phyloP scores from a whole-genome alignment of 2,888 invertebrate species.

The Rutpela maculata region DNA sequence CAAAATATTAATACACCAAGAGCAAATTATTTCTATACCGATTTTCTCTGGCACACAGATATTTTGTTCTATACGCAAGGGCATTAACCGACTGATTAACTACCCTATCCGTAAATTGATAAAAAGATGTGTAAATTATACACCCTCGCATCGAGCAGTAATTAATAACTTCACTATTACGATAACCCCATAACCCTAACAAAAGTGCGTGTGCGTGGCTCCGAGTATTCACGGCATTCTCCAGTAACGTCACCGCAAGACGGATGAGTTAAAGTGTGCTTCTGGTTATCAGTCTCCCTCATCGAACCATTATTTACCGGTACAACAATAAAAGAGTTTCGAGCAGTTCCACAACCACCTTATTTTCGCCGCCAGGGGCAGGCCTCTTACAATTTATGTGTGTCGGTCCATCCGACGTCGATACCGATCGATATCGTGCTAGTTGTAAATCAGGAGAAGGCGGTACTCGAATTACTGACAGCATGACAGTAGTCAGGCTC shows the following conservation, averaged over 20 bases:
- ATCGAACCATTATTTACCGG: conserved; percentile 67
- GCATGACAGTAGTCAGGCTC: conserved; percentile 48
- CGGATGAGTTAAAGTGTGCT: conserved; percentile 10
- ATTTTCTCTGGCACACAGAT: no score
- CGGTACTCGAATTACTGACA: conserved; percentile 54
- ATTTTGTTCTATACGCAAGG: background rate
- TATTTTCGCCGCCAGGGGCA: conserved; percentile 25
- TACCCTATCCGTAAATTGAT: background rate
- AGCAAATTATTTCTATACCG: no score
- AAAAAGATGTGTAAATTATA: background rate
- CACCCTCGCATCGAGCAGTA: background rate
- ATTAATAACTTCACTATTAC: background rate
- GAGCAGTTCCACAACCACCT: conserved; percentile 10
- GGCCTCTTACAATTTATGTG: conserved; percentile 52
- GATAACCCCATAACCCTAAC: conserved; percentile 1
- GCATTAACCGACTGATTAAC: background rate
- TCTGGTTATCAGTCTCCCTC: conserved; percentile 59
- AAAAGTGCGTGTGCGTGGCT: background rate
- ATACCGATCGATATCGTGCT: conserved; percentile 56
- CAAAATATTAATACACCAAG: no score
- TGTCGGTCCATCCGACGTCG: conserved; percentile 51
- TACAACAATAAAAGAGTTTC: conserved; percentile 61
- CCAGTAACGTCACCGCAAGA: background rate
- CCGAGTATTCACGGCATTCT: conserved; percentile 1
- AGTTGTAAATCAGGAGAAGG: conserved; percentile 57